Base-by-base conservation (phyloP, 92 coral and sea anemone genomes). In the Bergia puertoricense region DNA sequence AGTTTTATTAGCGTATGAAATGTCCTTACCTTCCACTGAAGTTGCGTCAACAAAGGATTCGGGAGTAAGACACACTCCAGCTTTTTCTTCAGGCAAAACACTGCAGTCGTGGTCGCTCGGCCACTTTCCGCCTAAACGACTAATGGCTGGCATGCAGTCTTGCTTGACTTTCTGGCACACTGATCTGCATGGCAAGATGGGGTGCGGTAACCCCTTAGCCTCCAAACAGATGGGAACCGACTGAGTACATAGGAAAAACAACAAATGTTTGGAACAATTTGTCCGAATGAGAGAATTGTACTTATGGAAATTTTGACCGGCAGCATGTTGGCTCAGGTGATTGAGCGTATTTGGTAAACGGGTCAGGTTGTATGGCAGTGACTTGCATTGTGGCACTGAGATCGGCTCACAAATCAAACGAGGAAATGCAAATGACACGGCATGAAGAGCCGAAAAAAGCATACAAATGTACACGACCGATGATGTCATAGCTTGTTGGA, bases 331-430 rank as follows among this genome's bases (percentile, higher is more conserved):
- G 15, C 86, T 88, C 13, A 77, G 44, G 74, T 95, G 95, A 8
- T 86, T 89, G 51, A 91, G 78, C 22, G 88, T 74, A 76, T 93
- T 96, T 10, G 98, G 99, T 39, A 95, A 90, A 69, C 91, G 88
- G 6, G 99, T 96, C 77, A 85, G 69, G 79, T 96, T 92, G 93
- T 96, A 96, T 15, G 98, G 96, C 69, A 93, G 86, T 8, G 86
- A 79, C 38, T 74, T 77, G 91, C 99, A 96, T 48, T 90, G 74
- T 11, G 96, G 93, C 16, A 95, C 67, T 56, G 79, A 83, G 48
- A 96, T 93, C 20, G 90, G 90, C 89, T 94, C 93, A 80, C 98
- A 96, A 15, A 85, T 72, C 44, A 40, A 44, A 20, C 42, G 86
- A 10, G 68, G 68, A 14, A 15, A 48, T 16, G 87, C 78, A 20